Evolutionary conservation across 2,113 vertebrate species (phyloP).

Genomic region (Otis tarda): DNA sequence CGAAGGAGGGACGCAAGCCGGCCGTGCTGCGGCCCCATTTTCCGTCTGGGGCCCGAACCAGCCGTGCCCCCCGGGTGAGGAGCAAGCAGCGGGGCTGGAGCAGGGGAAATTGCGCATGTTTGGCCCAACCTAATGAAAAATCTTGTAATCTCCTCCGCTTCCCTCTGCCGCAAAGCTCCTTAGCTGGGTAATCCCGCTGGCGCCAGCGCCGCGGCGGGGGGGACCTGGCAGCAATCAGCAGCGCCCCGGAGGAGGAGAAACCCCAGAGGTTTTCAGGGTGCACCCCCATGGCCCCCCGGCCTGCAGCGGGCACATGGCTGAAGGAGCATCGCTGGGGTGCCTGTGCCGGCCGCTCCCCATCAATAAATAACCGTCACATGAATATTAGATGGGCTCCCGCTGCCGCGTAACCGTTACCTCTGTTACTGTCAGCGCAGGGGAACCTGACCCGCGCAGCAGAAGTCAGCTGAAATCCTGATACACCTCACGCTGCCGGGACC

Average conservation of each 20-base stretch:
- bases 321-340: neutral
- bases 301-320: rapidly evolving
- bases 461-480: constrained; percentile 3
- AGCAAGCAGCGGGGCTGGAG: neutral
- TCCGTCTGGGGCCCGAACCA: neutral
- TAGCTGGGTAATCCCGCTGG: constrained; percentile 22
- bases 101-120: neutral
- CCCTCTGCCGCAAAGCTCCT: constrained; percentile 24
- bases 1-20: neutral
- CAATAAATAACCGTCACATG: constrained; percentile 12
- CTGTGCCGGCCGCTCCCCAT: neutral
- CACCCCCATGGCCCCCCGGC: no score
- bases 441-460: neutral
- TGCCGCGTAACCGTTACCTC: constrained; percentile 27
- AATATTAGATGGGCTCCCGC: constrained; percentile 33
- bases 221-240: neutral
- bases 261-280: neutral
- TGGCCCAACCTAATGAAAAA: neutral
- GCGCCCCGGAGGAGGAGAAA: neutral
- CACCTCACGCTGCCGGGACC: neutral
- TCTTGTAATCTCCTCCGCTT: neutral
- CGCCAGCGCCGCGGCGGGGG: rapidly evolving
- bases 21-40: neutral
- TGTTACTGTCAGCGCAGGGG: neutral
- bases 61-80: neutral